Base-by-base conservation (phyloP, 2,888 invertebrate species). In the Eumacrocentrus americanus region DNA sequence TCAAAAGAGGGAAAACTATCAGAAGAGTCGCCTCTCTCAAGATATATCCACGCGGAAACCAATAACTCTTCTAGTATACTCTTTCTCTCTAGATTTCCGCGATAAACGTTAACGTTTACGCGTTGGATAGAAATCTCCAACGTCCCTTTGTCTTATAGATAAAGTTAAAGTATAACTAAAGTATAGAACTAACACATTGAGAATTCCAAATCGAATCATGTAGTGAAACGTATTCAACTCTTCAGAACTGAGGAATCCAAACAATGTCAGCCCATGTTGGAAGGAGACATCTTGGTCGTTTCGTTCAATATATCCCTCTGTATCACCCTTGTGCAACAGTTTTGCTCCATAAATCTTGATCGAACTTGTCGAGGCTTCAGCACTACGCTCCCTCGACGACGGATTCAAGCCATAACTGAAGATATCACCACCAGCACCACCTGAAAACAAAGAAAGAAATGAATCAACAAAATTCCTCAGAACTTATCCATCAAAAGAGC, bases 341-440 rank as follows among this genome's bases (percentile, higher is more conserved):
- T 54, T 54, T 16, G 12, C 20, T 18, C 34, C 34, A 54, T 54
- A 54, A 54, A 54, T 54, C 54, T 54, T 20, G 44, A 44, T 54
- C 44, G 42, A 44, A 35, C 44, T 54, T 44, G 34, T 42, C 54
- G 12, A 44, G 42, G 34, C 25, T 16, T 34, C 42, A 18, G 11
- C 29, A 25, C 38, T 42, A n/a, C n/a, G n/a, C 23, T 12, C 42
- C 9, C 4, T 18, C 11, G 14, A 16, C 29, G 25, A 3, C 12
- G 18, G 42, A 54, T 44, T 14, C 29, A 29, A 29, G 34, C 29
- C 34, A 29, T 47, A 6, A 29, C 11, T 50, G 16, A n/a, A n/a
- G n/a, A n/a, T n/a, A n/a, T n/a, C n/a, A 20, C 11, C 20, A 42
- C 9, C 12, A 42, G 11, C 42, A 42, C 16, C 11, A 7, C 9